Base-by-base conservation (phyloP, 2,797 vertebrate species). In the Jordanella pulchra region DNA sequence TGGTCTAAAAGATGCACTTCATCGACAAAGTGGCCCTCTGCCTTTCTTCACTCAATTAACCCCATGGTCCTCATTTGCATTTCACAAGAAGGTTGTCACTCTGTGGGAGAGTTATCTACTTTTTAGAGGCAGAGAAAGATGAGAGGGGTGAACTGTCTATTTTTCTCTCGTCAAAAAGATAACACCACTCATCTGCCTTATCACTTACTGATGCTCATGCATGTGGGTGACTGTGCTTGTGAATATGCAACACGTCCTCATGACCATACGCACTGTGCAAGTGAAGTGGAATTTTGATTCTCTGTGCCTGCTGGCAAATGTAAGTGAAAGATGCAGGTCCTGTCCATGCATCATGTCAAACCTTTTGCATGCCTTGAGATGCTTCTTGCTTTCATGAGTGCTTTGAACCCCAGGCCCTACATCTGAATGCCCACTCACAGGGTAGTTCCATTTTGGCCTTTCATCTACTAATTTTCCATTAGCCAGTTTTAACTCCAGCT, bases 131-230 rank as follows among this genome's bases (percentile, higher is more conserved):
- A 93, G 91, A 89, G 92, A 92, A 90, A 92, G 84, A 86, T 84
- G 87, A 89, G 77, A 84, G 68, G 74, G 75, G 86, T 79, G 78
- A 89, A 91, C 84, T 85, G 91, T n/a, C 60, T 42, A 42, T 95
- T 93, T 95, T 92, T 94, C 94, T 94, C 94, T 96, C 94, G 94
- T 96, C 93, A 92, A 77, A 92, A 78, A 92, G 93, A 97, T 97
- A 98, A 96, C 95, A 94, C 92, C 92, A 92, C 92, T 94, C 92
- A 94, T 94, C 94, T 91, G 89, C 84, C 95, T 96, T 97, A 96
- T 96, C 95, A 95, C 91, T 7, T 87, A 93, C 95, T 96, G 95
- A 96, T 96, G 53, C 74, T 63, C 66, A n/a, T 69, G 51, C 27
- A 79, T 74, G 56, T 72, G 35, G 35, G 74, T 28, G 69, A 4